Evolutionary conservation across 2,113 vertebrate genomes (phyloP).

Genomic region (Climacteris rufus): DNA sequence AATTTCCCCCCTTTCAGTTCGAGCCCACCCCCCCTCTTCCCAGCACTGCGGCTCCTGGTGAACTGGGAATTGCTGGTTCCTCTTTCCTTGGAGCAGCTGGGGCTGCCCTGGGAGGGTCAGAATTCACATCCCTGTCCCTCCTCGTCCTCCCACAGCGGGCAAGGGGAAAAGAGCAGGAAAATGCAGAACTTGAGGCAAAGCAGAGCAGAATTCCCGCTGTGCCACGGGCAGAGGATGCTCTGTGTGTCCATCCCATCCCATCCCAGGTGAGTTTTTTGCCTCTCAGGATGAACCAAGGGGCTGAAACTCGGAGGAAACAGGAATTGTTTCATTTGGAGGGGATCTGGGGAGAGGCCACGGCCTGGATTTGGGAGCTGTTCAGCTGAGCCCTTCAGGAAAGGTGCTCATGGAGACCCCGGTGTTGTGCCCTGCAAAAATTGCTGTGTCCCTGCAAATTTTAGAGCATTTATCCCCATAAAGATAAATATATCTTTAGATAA

Average conservation of each 20-base stretch:
- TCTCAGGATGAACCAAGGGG: not conserved
- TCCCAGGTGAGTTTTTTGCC: not conserved
- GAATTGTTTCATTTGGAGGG: not conserved
- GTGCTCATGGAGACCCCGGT: not conserved
- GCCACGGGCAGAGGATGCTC: rapidly evolving
- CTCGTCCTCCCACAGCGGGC: not conserved
- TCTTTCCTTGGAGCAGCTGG: not conserved
- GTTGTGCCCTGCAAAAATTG: not conserved
- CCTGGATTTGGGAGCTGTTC: not conserved
- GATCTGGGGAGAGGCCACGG: not conserved
- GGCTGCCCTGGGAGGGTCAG: not conserved
- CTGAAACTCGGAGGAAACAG: rapidly evolving
- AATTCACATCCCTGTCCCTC: not conserved
- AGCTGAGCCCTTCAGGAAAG: not conserved
- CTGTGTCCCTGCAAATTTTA: not conserved
- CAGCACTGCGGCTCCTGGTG: not conserved
- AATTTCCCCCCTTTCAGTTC: not conserved
- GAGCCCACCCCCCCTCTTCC: not conserved
- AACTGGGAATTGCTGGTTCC: not conserved
- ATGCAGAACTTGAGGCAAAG: rapidly evolving
- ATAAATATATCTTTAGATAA: too few species aligned
- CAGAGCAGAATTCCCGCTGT: not conserved
- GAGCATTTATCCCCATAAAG: not conserved
- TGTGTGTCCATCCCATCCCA: rapidly evolving
- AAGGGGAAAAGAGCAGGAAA: not conserved